Base-by-base conservation (phyloP, 2,888 invertebrate genomes). In the Tinea semifulvella region DNA sequence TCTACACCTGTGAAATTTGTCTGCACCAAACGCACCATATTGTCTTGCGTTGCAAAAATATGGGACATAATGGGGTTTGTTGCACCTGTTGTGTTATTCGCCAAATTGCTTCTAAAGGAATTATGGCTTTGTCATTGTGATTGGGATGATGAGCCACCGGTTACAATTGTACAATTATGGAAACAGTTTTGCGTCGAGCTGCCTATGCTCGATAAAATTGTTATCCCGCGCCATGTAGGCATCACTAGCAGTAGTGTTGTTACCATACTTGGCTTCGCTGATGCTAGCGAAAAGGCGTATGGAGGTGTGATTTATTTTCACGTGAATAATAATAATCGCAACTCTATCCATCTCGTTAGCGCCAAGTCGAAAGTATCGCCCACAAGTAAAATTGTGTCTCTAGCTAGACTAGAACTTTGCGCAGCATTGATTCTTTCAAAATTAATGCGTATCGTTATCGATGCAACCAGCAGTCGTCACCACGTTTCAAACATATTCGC, bases 11-110 rank as follows among this genome's bases (percentile, higher is more conserved):
- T 26, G n/a, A n/a, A n/a, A 5, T 26, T 8, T 14, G 43, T 27
- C 13, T 52, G 50, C 31, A 52, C 49, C 8, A 52, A 52, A 39
- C 49, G 51, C 6, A 31, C 20, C 10, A 53, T 53, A 7, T 36
- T 53, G 14, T 52, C 47, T 2, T 39, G 42, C 8, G 39, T 48
- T 14, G 49, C 49, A 4, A 45, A 46, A 13, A 39, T 50, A 7
- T 49, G 49, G 49, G 50, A 50, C 20, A 13, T 48, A 7, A 46
- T 49, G 47, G 49, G 49, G 4, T 47, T 49, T 8, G 47, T 46
- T 13, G 50, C 49, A 5, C 50, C 49, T 4, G 43, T 46, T 1
- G 40, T 48, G 7, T 13, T 48, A 22, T 44, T 40, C 8, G 48
- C 48, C 1, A 51, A 51, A 39, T 35, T 50, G 10, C 14, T 50